phyloP scores from a whole-genome alignment of 2,113 vertebrate genomes.

The Ifrita kowaldi region DNA sequence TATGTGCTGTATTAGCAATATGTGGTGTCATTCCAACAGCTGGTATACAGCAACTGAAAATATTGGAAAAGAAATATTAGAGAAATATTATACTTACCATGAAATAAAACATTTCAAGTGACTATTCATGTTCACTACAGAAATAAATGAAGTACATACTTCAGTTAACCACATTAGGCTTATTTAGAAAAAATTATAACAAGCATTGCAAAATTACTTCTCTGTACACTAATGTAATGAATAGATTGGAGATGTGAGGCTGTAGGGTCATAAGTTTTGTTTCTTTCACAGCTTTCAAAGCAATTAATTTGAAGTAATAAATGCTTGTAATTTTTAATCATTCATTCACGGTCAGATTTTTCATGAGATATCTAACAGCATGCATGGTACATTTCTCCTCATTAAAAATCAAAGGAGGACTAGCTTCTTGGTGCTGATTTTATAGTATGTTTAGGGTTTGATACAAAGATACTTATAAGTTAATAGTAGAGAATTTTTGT shows the following conservation, averaged over 20 bases:
- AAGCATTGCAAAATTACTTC: background rate
- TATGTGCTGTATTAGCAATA: background rate
- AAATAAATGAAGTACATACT: background rate
- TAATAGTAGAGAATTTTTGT: background rate
- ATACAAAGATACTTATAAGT: background rate
- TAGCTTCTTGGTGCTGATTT: background rate
- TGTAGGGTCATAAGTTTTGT: background rate
- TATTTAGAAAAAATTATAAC: background rate
- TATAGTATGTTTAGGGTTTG: background rate
- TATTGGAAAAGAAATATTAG: background rate
- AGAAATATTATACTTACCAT: background rate
- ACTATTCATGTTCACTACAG: background rate
- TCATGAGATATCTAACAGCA: background rate
- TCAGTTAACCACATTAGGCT: background rate
- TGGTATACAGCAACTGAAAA: background rate
- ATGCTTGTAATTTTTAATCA: background rate
- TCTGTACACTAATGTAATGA: background rate
- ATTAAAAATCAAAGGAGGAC: background rate
- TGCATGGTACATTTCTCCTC: background rate
- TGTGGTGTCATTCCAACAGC: background rate
- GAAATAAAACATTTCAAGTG: background rate
- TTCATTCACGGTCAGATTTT: background rate
- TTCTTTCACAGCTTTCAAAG: background rate
- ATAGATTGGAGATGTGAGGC: background rate
- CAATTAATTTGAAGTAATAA: background rate